Evolutionary conservation across 2,888 invertebrate species (phyloP).

Genomic region (Phyllotreta striolata): DNA sequence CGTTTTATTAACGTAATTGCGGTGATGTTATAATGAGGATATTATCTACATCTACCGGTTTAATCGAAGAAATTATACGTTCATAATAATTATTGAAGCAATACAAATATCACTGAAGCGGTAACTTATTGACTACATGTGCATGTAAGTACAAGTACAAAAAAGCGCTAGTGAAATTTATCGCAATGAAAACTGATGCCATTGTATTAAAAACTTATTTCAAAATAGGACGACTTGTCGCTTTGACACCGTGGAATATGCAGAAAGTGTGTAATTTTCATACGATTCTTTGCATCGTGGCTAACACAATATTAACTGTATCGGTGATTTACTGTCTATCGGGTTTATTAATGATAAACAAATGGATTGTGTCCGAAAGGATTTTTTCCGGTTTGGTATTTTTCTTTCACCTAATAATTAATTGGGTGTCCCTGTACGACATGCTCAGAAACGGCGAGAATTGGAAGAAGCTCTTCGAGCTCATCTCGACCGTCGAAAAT

Average conservation of each 20-base stretch:
- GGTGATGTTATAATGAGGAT: too few relatives aligned
- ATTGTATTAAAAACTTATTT: slow-evolving; percentile 1
- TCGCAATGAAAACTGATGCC: neutral
- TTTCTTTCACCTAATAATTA: neutral
- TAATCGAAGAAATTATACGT: too few relatives aligned
- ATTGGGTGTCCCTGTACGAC: neutral
- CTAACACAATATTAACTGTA: too few relatives aligned
- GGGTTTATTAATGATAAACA: neutral
- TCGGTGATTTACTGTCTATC: neutral
- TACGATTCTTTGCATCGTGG: neutral
- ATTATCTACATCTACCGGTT: too few relatives aligned
- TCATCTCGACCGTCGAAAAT: neutral
- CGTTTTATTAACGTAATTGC: too few relatives aligned
- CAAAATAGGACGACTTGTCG: neutral
- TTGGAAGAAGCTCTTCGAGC: neutral
- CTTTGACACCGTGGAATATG: slow-evolving; percentile 2
- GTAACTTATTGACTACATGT: too few relatives aligned
- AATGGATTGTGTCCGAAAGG: neutral
- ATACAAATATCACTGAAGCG: too few relatives aligned
- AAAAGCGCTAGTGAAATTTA: neutral
- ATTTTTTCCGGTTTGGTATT: neutral
- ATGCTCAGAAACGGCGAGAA: neutral
- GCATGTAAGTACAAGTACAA: too few relatives aligned
- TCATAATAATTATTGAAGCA: too few relatives aligned
- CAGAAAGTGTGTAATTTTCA: slow-evolving; percentile 2